Evolutionary conservation across 1,140 invertebrate species (phyloP), one percentile per base, ranked within the genome.

Genomic region (Psix sp.): DNA sequence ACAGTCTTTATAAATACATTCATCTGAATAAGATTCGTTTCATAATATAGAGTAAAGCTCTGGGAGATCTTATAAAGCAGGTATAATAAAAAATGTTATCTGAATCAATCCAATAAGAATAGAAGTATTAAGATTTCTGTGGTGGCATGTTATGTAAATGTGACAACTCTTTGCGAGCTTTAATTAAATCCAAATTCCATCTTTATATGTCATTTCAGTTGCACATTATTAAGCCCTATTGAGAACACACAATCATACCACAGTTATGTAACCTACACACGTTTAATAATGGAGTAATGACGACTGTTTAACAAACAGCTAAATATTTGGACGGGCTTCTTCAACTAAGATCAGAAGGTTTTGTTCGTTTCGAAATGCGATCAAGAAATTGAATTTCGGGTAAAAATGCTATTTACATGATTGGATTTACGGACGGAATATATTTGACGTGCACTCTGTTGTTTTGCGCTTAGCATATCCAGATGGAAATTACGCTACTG

Each of bases 401-500:
- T 52, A 24, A 51, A 59, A 72, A 63, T 60, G 59, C 31, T 51
- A 72, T 63, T 63, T 63, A 72, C 51, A 63, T 63, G 59, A 63
- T 71, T 57, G 59, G 51, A 57, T 72, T 63, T 57, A 63, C 29
- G 67, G 18, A 14, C 14, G 43, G 67, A 57, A 59, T 63, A 57
- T 51, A 72, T 63, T 71, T 71, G 49, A 57, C 45, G 57, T 21
- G 57, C 42, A 11, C 29, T 36, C 15, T 29, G 66, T 70, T 63
- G 51, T 63, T 57, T 52, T 40, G 31, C 52, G 39, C 67, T 63
- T 72, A 63, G 67, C 68, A 72, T 72, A 72, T 65, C 59, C 68
- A 59, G 59, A 65, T 63, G 52, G 51, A 72, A 72, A 72, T 72
- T 72, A 65, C 16, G 36, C 59, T 51, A 49, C 57, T 45, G 26